Base-by-base conservation (phyloP, 2,113 vertebrate genomes). In the Xiphias gladius region DNA sequence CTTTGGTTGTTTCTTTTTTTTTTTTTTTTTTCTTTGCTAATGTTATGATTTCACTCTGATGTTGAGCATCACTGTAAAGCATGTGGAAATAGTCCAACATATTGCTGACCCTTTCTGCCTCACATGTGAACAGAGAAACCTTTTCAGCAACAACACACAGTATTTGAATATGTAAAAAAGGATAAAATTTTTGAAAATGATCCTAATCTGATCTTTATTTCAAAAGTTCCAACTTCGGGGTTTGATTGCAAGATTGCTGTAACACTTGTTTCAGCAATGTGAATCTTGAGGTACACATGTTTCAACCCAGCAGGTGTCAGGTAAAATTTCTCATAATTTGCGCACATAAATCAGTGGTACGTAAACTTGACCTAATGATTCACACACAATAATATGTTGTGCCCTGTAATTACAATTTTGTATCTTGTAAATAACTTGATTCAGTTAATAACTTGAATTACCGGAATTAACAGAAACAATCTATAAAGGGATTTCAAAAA, bases 31-130 rank as follows among this genome's bases (percentile, higher is more conserved):
- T 28, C n/a, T 68, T 79, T 79, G 65, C 61, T 79, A 12, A 57
- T 81, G 58, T 86, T 82, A 66, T 73, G 59, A 59, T 78, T 80
- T 88, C 71, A 77, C 39, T 80, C 54, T 86, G 79, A 76, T 58
- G 81, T 76, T 90, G 86, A 91, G 83, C 86, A 84, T 93, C 88
- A 94, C 85, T 94, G 90, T 55, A 78, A 81, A 95, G 95, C 95
- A 96, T 95, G 94, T 92, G 74, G 85, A 78, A 83, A 82, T 82
- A 76, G 75, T 91, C 88, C 86, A 86, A 88, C 89, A 89, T 77
- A 88, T 89, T 88, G 75, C 68, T 11, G 64, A 35, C 41, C 39
- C 69, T 79, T 70, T 61, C 26, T 41, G 10, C 73, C 80, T 79
- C 55, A 58, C 54, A 57, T 66, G 78, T 83, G 75, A 94, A 92